Evolutionary conservation across 2,113 vertebrate species (phyloP).

Genomic region (Lophochroa leadbeateri): DNA sequence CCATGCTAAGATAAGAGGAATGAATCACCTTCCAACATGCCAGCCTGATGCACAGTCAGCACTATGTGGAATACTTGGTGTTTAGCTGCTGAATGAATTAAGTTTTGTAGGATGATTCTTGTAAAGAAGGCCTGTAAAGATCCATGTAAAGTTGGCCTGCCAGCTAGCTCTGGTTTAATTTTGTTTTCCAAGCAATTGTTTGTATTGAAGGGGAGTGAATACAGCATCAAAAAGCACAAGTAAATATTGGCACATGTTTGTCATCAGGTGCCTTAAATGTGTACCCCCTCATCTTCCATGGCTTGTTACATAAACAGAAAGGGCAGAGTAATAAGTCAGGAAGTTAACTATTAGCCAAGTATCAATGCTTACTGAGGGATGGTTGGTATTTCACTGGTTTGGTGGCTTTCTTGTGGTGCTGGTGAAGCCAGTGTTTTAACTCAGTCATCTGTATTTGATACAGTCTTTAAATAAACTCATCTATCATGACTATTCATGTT

Average conservation of each 20-base stretch:
- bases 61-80: neutral
- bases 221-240: neutral
- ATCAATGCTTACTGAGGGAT: neutral
- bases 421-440: constrained; percentile 25
- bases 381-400: neutral
- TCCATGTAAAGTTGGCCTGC: neutral
- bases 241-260: constrained; percentile 20
- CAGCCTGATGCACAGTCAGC: neutral
- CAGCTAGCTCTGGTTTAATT: neutral
- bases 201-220: neutral
- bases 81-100: neutral
- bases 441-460: neutral
- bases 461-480: constrained; percentile 40
- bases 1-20: neutral
- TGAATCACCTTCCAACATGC: neutral
- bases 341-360: constrained; percentile 28
- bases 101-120: neutral
- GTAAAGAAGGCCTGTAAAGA: neutral
- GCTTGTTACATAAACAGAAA: neutral
- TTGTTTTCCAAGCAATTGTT: neutral
- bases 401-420: neutral
- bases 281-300: neutral
- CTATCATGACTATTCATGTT: neutral
- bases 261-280: neutral
- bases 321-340: neutral